A percentile compares a stretch with the other conserved stretches of the same genome.
These are phyloP conservation scores for Latrodectus hesperus DNA, from an alignment of 2,888 invertebrate genomes.

Conservation along the genomic window DNA sequence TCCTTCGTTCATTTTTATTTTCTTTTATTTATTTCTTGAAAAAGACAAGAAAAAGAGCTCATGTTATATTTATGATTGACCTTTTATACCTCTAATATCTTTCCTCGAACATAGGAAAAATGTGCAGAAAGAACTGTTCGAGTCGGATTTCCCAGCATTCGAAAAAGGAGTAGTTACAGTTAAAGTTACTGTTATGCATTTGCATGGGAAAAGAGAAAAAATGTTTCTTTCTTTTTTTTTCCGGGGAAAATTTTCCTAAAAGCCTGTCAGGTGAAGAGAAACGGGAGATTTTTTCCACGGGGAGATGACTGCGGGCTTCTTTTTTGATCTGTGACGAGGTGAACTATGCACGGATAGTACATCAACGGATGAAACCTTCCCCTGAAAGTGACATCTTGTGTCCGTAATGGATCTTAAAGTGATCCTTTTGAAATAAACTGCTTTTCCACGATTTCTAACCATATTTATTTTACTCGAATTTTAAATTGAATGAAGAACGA, in stretches of 20 bases:
- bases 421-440: too few species aligned
- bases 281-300: background rate
- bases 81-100: constrained; percentile 34
- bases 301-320: too few species aligned
- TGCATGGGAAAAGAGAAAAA: constrained; percentile 19
- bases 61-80: constrained; percentile 57
- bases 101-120: constrained; percentile 8
- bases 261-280: background rate
- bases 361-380: too few species aligned
- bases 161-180: constrained; percentile 3
- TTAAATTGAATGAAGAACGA: too few species aligned
- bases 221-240: background rate
- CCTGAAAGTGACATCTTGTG: too few species aligned
- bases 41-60: constrained; percentile 12
- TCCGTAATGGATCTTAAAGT: too few species aligned
- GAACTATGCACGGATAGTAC: too few species aligned
- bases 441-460: too few species aligned
- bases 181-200: constrained; percentile 35
- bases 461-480: too few species aligned
- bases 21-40: constrained; percentile 22
- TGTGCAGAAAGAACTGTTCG: constrained; percentile 34
- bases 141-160: constrained; percentile 24
- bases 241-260: constrained; percentile 1
- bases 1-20: background rate
- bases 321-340: too few species aligned